Conservation (phyloP, 2,113 vertebrate species). For the Donacobius atricapilla region DNA sequence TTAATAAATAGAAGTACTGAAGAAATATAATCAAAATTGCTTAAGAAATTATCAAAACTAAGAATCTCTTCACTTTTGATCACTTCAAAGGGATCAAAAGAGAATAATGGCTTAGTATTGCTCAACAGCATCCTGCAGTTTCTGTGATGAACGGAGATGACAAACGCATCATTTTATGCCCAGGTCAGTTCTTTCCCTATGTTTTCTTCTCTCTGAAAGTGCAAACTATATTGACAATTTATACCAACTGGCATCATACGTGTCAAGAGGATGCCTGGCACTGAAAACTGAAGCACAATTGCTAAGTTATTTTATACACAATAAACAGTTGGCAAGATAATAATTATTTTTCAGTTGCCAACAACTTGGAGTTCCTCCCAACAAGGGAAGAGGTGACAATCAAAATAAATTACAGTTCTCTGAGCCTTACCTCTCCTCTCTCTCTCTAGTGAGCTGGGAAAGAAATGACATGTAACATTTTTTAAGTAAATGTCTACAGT, state of each 20-base stretch:
- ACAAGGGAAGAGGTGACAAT: not conserved
- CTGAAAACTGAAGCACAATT: not conserved
- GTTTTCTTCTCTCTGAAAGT: not conserved
- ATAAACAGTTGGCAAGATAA: not conserved
- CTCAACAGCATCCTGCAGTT: not conserved
- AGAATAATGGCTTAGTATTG: not conserved
- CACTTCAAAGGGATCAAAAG: not conserved
- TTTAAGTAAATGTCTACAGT: not conserved
- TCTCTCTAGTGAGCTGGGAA: not conserved
- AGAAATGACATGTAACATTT: not conserved
- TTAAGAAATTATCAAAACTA: slow-evolving; percentile 9
- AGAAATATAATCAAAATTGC: not conserved
- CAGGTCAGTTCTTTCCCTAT: not conserved
- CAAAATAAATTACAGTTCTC: not conserved
- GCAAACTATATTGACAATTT: not conserved
- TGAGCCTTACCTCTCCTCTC: not conserved
- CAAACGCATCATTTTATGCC: not conserved
- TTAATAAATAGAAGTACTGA: not conserved
- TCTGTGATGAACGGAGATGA: not conserved
- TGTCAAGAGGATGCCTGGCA: not conserved
- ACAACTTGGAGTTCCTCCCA: not conserved
- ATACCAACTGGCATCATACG: not conserved
- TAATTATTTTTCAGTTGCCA: not conserved
- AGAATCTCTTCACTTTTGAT: not conserved
- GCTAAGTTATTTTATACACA: not conserved